phyloP scores from a whole-genome alignment of 2,113 vertebrate genomes.

The Cyprinus carpio region DNA sequence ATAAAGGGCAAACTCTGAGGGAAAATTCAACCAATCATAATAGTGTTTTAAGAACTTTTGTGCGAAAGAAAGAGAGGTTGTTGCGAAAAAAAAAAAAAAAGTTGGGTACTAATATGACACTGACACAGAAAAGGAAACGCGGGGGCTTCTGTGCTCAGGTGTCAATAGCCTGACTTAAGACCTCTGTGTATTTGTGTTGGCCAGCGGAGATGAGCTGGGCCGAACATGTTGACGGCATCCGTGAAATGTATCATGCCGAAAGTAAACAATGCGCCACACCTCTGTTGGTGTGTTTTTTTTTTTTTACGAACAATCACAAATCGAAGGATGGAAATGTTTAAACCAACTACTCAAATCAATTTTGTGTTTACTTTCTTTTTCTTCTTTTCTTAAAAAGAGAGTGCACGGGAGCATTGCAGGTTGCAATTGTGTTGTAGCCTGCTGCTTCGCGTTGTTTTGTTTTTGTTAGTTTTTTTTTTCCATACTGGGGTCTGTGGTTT shows the following conservation, averaged over 20 bases:
- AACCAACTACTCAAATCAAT: constrained; percentile 30
- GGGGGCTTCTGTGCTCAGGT: constrained; percentile 30
- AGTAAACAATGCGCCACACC: constrained; percentile 38
- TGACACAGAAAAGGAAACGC: constrained; percentile 26
- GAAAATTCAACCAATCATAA: constrained; percentile 51
- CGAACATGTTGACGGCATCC: constrained; percentile 17
- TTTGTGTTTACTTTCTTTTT: constrained; percentile 39
- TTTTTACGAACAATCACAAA: constrained; percentile 47
- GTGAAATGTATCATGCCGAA: constrained; percentile 36
- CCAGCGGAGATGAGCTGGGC: constrained; percentile 13
- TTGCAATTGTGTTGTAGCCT: constrained; percentile 43
- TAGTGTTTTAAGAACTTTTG: constrained; percentile 61
- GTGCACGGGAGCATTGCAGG: constrained; percentile 42
- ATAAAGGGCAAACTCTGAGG: constrained; percentile 43
- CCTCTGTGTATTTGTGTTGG: constrained; percentile 27
- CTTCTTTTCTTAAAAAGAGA: constrained; percentile 28
- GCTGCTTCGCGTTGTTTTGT: constrained; percentile 12
- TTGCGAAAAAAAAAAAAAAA: constrained; percentile 38
- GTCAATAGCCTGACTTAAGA: constrained; percentile 36
- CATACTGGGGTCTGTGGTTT: constrained; percentile 35
- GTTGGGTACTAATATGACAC: constrained; percentile 40
- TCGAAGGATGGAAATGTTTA: constrained; percentile 40
- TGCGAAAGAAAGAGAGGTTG: constrained; percentile 45
- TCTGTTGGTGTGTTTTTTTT: constrained; percentile 39
- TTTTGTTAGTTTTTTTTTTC: constrained; percentile 6